Conservation (phyloP, 2,113 vertebrate genomes). For the Poeciliopsis prolifica region DNA sequence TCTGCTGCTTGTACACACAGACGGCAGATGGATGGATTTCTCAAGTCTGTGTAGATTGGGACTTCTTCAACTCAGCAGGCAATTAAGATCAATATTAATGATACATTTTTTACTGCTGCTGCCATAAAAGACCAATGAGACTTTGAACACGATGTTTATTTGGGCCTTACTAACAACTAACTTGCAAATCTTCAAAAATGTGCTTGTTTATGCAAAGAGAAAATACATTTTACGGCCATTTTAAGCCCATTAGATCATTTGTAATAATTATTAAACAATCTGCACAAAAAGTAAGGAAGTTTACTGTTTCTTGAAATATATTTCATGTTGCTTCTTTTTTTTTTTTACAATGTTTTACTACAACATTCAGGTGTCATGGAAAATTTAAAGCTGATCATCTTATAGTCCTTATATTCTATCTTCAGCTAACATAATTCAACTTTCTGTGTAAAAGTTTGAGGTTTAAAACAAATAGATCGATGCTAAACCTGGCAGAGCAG, state of each 20-base stretch:
- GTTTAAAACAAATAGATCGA: background rate
- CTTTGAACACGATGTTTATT: slow-evolving; percentile 24
- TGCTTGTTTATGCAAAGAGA: background rate
- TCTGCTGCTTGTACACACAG: background rate
- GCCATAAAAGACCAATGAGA: slow-evolving; percentile 20
- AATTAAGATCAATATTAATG: slow-evolving; percentile 31
- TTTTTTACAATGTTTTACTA: background rate
- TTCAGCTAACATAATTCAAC: background rate
- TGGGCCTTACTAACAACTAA: background rate
- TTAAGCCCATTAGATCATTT: too few species aligned
- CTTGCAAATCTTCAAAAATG: background rate
- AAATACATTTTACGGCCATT: background rate
- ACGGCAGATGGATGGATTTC: slow-evolving; percentile 43
- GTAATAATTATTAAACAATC: background rate
- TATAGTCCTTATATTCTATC: background rate
- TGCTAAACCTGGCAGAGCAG: background rate
- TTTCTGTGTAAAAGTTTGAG: background rate
- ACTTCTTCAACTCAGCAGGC: slow-evolving; percentile 35
- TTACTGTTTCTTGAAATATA: too few species aligned
- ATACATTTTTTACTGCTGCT: slow-evolving; percentile 33
- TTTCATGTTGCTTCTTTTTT: background rate
- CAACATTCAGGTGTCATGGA: background rate
- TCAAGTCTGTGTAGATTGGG: slow-evolving; percentile 22
- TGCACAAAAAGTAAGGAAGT: too few species aligned
- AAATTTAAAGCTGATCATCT: background rate